Evolutionary conservation across 2,797 vertebrate genomes (phyloP).

Genomic region (Emydoidea blandingii): DNA sequence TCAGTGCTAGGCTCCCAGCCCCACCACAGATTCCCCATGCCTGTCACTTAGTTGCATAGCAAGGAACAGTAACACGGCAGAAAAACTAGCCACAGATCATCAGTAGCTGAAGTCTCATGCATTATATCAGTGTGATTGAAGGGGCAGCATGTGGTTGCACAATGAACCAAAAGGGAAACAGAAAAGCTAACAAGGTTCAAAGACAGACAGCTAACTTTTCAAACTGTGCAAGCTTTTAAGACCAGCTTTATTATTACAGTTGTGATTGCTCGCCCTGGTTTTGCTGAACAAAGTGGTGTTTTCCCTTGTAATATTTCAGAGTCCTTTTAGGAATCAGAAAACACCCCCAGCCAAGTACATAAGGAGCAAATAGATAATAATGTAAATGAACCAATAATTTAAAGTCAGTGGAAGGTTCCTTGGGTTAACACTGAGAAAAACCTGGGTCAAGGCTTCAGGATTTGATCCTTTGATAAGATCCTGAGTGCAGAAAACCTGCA

Average conservation of each 20-base stretch:
- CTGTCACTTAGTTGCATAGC: not conserved
- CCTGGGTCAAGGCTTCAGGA: constrained; percentile 29
- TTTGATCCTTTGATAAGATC: not conserved
- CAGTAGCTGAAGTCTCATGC: not conserved
- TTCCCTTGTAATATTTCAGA: constrained; percentile 57
- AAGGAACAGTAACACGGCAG: not conserved
- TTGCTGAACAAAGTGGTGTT: constrained; percentile 32
- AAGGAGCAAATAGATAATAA: constrained; percentile 22
- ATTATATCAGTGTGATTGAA: not conserved
- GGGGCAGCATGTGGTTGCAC: not conserved
- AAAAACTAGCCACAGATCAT: not conserved
- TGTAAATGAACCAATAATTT: constrained; percentile 37
- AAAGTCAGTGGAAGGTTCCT: constrained; percentile 26
- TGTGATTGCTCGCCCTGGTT: constrained; percentile 57
- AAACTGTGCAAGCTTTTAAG: constrained; percentile 51
- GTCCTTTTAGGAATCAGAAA: constrained; percentile 54
- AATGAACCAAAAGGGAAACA: not conserved
- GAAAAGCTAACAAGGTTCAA: not conserved
- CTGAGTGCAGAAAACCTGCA: not conserved
- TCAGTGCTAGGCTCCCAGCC: not conserved
- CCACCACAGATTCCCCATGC: not conserved
- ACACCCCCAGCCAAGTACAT: constrained; percentile 39
- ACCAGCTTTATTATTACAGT: constrained; percentile 54
- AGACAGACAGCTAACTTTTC: constrained; percentile 10
- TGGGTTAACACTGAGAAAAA: constrained; percentile 48